phyloP scores from a whole-genome alignment of 2,113 vertebrate genomes.

The Stegostoma tigrinum region DNA sequence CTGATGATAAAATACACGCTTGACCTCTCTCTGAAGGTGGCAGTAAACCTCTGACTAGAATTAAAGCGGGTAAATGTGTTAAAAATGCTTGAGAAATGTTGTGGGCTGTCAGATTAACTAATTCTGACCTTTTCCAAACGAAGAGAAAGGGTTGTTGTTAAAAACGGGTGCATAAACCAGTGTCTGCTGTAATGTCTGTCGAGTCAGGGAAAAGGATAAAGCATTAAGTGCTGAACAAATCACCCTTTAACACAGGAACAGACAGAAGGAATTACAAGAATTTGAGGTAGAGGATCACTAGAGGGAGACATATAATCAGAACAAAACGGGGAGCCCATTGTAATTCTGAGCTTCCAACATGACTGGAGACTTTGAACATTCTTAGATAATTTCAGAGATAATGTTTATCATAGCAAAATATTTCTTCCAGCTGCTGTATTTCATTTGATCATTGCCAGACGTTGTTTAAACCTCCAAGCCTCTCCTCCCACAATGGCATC shows the following conservation, averaged over 20 bases:
- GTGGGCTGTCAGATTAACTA: not conserved
- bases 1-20: not conserved
- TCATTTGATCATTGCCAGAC: not conserved
- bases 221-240: not conserved
- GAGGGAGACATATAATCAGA: constrained; percentile 2
- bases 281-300: not conserved
- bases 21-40: not conserved
- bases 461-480: no score
- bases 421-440: not conserved
- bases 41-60: not conserved
- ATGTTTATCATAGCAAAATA: not conserved
- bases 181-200: not conserved
- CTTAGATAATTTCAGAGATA: not conserved
- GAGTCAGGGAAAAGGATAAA: not conserved
- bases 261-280: not conserved
- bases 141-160: not conserved
- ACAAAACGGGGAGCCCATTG: not conserved
- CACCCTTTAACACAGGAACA: not conserved
- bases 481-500: no score
- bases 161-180: not conserved
- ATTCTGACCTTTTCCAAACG: not conserved
- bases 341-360: not conserved
- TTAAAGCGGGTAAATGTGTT: not conserved
- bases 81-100: not conserved
- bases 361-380: not conserved